Evolutionary conservation across 2,888 invertebrate species (phyloP).

Genomic region (Dilophus febrilis): DNA sequence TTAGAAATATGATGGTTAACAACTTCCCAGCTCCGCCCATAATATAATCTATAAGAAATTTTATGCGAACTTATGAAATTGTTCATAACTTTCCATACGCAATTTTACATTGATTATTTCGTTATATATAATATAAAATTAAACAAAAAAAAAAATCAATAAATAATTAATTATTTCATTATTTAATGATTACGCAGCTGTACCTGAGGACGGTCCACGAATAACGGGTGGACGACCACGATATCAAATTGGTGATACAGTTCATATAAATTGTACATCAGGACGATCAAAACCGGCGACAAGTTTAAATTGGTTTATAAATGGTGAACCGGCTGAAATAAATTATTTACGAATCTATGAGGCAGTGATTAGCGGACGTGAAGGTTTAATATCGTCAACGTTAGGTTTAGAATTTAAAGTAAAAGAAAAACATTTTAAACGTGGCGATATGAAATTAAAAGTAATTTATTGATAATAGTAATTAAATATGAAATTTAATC

Average conservation of each 20-base stretch:
- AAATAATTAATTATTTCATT: too few relatives aligned
- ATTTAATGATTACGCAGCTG: too few relatives aligned
- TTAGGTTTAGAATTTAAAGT: slow-evolving; percentile 67
- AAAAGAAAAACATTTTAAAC: slow-evolving; percentile 61
- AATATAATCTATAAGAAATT: too few relatives aligned
- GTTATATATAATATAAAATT: too few relatives aligned
- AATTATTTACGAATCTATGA: slow-evolving; percentile 35
- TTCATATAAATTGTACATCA: slow-evolving; percentile 71
- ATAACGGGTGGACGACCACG: slow-evolving; percentile 64
- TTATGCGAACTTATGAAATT: too few relatives aligned
- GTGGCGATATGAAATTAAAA: slow-evolving; percentile 74
- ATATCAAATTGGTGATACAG: slow-evolving; percentile 66
- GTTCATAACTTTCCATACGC: too few relatives aligned
- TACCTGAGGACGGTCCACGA: slow-evolving; percentile 66
- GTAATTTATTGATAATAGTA: slow-evolving; percentile 22
- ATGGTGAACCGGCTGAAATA: slow-evolving; percentile 55
- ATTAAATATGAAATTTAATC: slow-evolving; percentile 8
- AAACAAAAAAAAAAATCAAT: too few relatives aligned
- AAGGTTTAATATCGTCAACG: slow-evolving; percentile 55
- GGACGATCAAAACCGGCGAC: slow-evolving; percentile 69
- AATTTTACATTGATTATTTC: too few relatives aligned
- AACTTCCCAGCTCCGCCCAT: too few relatives aligned
- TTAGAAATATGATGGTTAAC: too few relatives aligned
- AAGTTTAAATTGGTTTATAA: slow-evolving; percentile 71
- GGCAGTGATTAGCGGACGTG: slow-evolving; percentile 36